Conservation (phyloP, 37 sponge, comb jelly and placozoan species). For the Ephydatia muelleri region DNA sequence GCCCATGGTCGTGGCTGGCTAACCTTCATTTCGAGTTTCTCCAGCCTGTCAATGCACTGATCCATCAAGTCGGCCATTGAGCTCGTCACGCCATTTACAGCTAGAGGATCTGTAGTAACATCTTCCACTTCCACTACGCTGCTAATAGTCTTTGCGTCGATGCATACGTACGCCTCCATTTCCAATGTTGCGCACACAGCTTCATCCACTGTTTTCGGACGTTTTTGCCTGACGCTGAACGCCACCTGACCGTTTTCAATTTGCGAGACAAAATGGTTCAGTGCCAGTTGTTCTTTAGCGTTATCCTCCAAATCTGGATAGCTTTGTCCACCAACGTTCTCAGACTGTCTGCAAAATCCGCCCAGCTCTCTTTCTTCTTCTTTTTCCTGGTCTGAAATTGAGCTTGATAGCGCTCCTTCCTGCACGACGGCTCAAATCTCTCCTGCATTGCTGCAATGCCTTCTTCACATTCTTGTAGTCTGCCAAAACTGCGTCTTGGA, state of each 20-base stretch:
- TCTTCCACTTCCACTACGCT: too few species aligned
- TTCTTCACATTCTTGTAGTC: background rate
- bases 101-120: too few species aligned
- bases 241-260: slow-evolving; percentile 8
- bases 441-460: slow-evolving; percentile 39
- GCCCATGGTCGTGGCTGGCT: too few species aligned
- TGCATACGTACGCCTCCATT: slow-evolving; percentile 21
- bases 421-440: slow-evolving; percentile 39
- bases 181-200: slow-evolving; percentile 31
- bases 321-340: slow-evolving; percentile 30
- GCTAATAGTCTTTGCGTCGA: background rate
- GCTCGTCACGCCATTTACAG: too few species aligned
- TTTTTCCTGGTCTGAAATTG: slow-evolving; percentile 39
- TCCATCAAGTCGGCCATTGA: too few species aligned
- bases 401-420: slow-evolving; percentile 34
- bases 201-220: slow-evolving; percentile 11
- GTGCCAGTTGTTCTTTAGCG: slow-evolving; percentile 21
- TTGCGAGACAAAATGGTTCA: slow-evolving; percentile 1
- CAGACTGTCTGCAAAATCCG: slow-evolving; percentile 37
- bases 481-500: slow-evolving; percentile 9
- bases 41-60: slow-evolving; percentile 11
- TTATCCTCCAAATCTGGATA: slow-evolving; percentile 39
- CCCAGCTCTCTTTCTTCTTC: slow-evolving; percentile 39
- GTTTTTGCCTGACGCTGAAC: slow-evolving; percentile 10
- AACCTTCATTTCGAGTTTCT: slow-evolving; percentile 6